Base-by-base conservation (phyloP, 1,140 invertebrate species). In the Sycobia sp. region DNA sequence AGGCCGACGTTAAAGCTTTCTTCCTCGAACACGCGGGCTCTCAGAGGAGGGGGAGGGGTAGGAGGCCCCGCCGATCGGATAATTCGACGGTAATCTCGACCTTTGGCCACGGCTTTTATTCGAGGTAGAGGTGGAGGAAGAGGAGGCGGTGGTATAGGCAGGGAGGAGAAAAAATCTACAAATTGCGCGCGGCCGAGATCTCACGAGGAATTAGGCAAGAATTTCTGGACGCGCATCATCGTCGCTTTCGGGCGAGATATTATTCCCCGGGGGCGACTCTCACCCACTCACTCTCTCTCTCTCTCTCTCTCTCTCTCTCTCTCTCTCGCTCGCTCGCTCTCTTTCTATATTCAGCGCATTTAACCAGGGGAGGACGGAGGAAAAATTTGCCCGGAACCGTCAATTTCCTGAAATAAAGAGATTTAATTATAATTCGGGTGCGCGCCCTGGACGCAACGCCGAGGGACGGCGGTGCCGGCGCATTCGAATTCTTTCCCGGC, bases 51-150 rank as follows among this genome's bases (percentile, higher is more conserved):
- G n/a, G n/a, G n/a, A n/a, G n/a, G n/a, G n/a, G n/a, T n/a, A n/a
- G n/a, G n/a, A n/a, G n/a, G n/a, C n/a, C n/a, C n/a, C n/a, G n/a
- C n/a, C 43, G 14, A 63, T 57, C 54, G 61, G 61, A 63, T 63
- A 63, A 63, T 63, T 63, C 61, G 53, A 29, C 29, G 60, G 51
- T 55, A 62, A 62, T 62, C 50, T 39, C 59, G 50, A 62, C 49
- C 59, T 62, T 62, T 62, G 43, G n/a, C 44, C 60, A 55, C 43
- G n/a, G n/a, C n/a, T n/a, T 62, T 62, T 62, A 56, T 62, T 62
- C 60, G 60, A 23, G 51, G n/a, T n/a, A n/a, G n/a, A n/a, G n/a
- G n/a, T n/a, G n/a, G n/a, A n/a, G n/a, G n/a, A n/a, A n/a, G n/a
- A n/a, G n/a, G n/a, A n/a, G n/a, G n/a, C n/a, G n/a, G n/a, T n/a